Evolutionary conservation across 2,113 vertebrate genomes (phyloP), one percentile per base, ranked within the genome.

Genomic region (Helogale parvula): DNA sequence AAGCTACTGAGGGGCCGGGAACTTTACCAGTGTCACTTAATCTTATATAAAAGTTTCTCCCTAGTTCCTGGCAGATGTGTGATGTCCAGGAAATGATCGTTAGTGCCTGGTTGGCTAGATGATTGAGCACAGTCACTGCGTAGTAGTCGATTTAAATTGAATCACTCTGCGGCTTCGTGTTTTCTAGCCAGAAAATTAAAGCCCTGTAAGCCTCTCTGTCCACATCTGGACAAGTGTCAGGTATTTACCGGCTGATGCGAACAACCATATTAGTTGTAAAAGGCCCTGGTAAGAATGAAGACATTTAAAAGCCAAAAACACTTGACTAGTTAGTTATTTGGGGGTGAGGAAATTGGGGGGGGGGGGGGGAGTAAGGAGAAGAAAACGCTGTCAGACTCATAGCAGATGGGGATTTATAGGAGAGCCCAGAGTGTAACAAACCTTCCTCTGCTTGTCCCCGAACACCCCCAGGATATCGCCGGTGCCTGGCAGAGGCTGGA

Each of bases 401-500:
- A 11, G 33, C 14, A 3, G 11, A 76, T 50, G 35, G 8, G 12
- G n/a, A 15, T 63, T 41, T 5, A 0, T 9, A 4, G 74, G 13
- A 57, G 14, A 41, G 13, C 16, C 23, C 1, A 0, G 3, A 4
- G 11, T 16, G 1, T 77, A 2, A 60, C 0, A 0, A 31, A 17
- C 2, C 2, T 29, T 17, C 14, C 4, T 60, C 9, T 1, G 0
- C 63, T 27, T 45, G 4, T 3, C 15, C 31, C 29, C n/a, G 33
- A 77, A n/a, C 8, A 10, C 41, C 66, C 81, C 57, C 87, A 99
- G 99, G 99, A 99, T 95, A 99, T 99, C 95, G 99, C 99, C 3
- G 99, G 99, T 0, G 99, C 99, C 19, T 99, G 99, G 99, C 99
- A 99, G 98, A 99, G 99, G 80, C 99, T 99, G 98, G 99, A 99